A percentile compares a stretch with the other conserved stretches of the same genome.
Evolutionary conservation across 1,140 invertebrate genomes (phyloP).

Genomic region (Macrobrachium rosenbergii): DNA sequence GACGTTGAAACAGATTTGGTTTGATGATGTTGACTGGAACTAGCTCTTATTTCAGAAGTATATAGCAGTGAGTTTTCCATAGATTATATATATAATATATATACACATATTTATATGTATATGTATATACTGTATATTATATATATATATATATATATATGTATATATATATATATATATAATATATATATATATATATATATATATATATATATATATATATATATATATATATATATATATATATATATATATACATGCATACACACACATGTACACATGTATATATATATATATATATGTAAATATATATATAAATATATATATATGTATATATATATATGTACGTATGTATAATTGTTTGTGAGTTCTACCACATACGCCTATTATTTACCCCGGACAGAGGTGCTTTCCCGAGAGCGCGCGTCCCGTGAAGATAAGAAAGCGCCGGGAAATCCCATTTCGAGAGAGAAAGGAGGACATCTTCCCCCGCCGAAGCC

Average conservation of each 20-base stretch:
- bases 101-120: constrained; percentile 28
- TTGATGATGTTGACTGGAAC: too few species aligned
- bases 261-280: neutral
- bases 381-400: neutral
- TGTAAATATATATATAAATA: constrained; percentile 22
- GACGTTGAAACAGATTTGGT: too few species aligned
- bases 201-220: constrained; percentile 22
- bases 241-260: constrained; percentile 25
- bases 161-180: neutral
- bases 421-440: too few species aligned
- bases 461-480: too few species aligned
- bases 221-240: constrained; percentile 13
- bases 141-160: constrained; percentile 15
- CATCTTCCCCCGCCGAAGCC: too few species aligned
- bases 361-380: neutral
- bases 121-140: too few species aligned
- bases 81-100: constrained; percentile 3
- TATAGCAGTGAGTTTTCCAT: neutral
- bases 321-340: constrained; percentile 1
- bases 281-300: constrained; percentile 26
- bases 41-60: neutral
- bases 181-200: constrained; percentile 16
- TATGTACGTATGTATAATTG: constrained; percentile 15
- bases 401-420: too few species aligned
- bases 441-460: too few species aligned